Conservation (phyloP, 2,797 vertebrate genomes). For the Myripristis jacobus region DNA sequence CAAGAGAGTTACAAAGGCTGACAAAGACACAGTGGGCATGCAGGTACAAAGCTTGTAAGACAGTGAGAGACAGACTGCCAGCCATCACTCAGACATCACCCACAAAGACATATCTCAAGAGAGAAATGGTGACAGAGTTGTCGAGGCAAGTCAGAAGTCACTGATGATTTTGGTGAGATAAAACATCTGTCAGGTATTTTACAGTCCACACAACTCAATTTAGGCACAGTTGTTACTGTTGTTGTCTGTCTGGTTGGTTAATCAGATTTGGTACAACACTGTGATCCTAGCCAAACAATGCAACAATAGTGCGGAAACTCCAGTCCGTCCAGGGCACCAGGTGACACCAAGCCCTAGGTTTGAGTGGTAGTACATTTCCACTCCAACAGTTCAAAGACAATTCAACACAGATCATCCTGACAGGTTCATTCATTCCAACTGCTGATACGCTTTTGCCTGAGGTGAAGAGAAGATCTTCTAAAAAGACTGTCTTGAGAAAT, state of each 20-base stretch:
- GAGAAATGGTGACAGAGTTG: conserved; percentile 39
- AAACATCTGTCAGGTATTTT: conserved; percentile 29
- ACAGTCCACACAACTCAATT: conserved; percentile 32
- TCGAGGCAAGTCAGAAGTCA: conserved; percentile 47
- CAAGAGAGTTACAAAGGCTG: conserved; percentile 30
- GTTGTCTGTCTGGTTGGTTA: conserved; percentile 23
- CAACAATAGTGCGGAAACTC: conserved; percentile 9
- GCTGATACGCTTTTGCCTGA: conserved; percentile 17
- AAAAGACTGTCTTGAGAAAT: conserved; percentile 23
- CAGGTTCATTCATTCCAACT: conserved; percentile 21
- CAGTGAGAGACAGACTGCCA: conserved; percentile 33
- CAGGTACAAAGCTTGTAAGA: conserved; percentile 33
- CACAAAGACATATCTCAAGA: conserved; percentile 39
- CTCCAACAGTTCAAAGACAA: conserved; percentile 26
- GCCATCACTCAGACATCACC: too few relatives aligned
- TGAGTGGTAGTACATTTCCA: conserved; percentile 30
- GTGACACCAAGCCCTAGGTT: conserved; percentile 27
- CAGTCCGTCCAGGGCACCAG: neutral
- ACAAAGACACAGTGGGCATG: conserved; percentile 30
- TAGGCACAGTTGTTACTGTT: conserved; percentile 30
- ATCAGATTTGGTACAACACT: conserved; percentile 33
- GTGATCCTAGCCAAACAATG: conserved; percentile 30
- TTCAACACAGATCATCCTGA: conserved; percentile 13
- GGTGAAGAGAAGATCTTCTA: conserved; percentile 19
- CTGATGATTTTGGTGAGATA: conserved; percentile 23